Evolutionary conservation across 2,797 vertebrate species (phyloP).

Genomic region (Dendrocincla fuliginosa): DNA sequence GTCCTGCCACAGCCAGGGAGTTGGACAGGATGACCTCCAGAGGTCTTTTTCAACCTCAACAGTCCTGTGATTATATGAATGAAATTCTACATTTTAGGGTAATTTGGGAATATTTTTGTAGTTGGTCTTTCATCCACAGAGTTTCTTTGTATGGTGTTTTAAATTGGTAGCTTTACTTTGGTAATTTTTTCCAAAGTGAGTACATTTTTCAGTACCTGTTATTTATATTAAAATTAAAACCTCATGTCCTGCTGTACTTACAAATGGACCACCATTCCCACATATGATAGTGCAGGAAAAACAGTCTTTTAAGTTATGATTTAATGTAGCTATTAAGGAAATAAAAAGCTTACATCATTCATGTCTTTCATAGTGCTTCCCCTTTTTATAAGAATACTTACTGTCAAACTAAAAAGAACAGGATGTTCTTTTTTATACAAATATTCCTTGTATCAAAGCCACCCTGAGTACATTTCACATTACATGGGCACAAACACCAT

Average conservation of each 20-base stretch:
- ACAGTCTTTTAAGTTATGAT: neutral
- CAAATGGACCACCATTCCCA: neutral
- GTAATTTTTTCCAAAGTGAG: neutral
- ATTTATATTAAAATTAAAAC: neutral
- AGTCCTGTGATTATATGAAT: neutral
- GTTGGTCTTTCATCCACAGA: neutral
- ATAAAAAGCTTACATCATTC: neutral
- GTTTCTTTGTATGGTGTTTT: neutral
- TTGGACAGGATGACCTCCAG: neutral
- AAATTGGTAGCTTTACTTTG: neutral
- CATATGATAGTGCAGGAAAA: neutral
- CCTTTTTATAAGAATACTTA: neutral
- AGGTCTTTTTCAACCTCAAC: neutral
- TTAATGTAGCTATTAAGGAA: neutral
- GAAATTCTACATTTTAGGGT: neutral
- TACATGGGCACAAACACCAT: neutral
- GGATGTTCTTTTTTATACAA: neutral
- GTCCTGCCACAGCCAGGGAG: accelerated
- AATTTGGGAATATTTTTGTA: neutral
- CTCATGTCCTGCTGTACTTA: neutral
- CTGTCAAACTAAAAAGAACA: neutral
- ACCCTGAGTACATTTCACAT: neutral
- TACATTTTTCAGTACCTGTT: neutral
- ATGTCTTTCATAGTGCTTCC: neutral
- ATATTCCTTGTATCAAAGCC: neutral